phyloP scores from a whole-genome alignment of 2,797 vertebrate species.

The Poliocrania exsul region DNA sequence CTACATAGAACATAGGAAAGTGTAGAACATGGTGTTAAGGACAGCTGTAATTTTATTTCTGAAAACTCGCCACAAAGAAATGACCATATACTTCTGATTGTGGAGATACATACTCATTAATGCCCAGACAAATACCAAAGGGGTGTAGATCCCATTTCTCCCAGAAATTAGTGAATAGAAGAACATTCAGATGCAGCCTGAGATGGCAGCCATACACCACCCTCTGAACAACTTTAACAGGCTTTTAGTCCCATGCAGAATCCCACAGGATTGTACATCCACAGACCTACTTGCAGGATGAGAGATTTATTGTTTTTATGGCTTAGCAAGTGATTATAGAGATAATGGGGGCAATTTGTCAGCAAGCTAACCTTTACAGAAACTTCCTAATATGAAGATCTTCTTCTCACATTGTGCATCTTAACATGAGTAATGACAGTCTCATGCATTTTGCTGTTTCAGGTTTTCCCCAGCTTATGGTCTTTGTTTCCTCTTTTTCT shows the following conservation, averaged over 20 bases:
- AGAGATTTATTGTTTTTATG: conserved; percentile 6
- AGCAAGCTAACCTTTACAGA: conserved; percentile 27
- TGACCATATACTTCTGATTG: not conserved
- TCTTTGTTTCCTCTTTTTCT: not conserved
- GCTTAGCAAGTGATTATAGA: conserved; percentile 36
- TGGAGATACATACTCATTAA: not conserved
- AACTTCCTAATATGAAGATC: not conserved
- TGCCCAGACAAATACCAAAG: not conserved
- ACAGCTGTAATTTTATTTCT: not conserved
- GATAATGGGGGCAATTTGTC: conserved; percentile 17
- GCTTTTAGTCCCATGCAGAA: not conserved
- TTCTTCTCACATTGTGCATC: not conserved
- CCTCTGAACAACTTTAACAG: not conserved
- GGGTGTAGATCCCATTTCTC: not conserved
- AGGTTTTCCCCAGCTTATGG: not conserved
- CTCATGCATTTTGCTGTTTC: not conserved
- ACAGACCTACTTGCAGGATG: not conserved
- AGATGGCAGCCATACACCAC: not conserved
- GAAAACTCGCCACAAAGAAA: not conserved
- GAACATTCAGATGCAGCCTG: not conserved
- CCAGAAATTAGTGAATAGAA: not conserved
- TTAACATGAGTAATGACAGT: not conserved
- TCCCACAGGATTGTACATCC: fast-evolving
- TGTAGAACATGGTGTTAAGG: not conserved
- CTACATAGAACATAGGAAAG: not conserved